phyloP scores from a whole-genome alignment of 2,797 vertebrate species.

The Typhlichthys subterraneus region DNA sequence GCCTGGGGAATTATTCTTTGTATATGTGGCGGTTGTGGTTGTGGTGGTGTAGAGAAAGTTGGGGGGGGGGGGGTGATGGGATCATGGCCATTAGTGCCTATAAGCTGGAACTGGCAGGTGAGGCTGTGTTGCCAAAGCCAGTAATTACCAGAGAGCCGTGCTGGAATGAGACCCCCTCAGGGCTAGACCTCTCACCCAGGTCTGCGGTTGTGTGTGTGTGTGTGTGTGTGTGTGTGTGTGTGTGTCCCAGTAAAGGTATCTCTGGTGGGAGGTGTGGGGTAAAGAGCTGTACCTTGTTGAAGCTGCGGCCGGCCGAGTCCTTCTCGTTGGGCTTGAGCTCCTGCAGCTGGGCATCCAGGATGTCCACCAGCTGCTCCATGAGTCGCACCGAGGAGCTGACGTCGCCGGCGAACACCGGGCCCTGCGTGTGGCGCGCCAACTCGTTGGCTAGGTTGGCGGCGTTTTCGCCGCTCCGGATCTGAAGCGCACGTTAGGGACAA shows the following conservation, averaged over 20 bases:
- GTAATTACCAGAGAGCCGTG: conserved; percentile 67
- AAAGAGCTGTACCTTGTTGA: conserved; percentile 87
- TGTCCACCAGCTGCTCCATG: conserved; percentile 98
- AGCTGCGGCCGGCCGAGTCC: conserved; percentile 94
- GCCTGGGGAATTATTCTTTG: conserved; percentile 51
- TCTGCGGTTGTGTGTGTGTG: no score
- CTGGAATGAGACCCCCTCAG: conserved; percentile 57
- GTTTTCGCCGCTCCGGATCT: conserved; percentile 98
- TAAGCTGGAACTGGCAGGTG: conserved; percentile 65
- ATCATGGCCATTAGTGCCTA: conserved; percentile 62
- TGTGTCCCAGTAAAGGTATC: background rate
- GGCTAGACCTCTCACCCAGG: conserved; percentile 44
- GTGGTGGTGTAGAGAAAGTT: background rate
- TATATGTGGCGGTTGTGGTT: conserved; percentile 35
- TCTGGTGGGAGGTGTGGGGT: no score
- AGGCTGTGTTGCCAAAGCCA: conserved; percentile 58
- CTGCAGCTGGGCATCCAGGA: conserved; percentile 96
- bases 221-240: conserved; percentile 13
- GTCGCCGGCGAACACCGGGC: conserved; percentile 92
- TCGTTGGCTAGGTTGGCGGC: conserved; percentile 97
- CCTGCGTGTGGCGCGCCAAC: conserved; percentile 96
- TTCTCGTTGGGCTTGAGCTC: conserved; percentile 94
- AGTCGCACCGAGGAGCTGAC: conserved; percentile 94
- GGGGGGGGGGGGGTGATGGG: conserved; percentile 10
- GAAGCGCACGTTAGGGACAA: conserved; percentile 44